Conservation (phyloP, 2,113 vertebrate species). For the Anhinga anhinga region DNA sequence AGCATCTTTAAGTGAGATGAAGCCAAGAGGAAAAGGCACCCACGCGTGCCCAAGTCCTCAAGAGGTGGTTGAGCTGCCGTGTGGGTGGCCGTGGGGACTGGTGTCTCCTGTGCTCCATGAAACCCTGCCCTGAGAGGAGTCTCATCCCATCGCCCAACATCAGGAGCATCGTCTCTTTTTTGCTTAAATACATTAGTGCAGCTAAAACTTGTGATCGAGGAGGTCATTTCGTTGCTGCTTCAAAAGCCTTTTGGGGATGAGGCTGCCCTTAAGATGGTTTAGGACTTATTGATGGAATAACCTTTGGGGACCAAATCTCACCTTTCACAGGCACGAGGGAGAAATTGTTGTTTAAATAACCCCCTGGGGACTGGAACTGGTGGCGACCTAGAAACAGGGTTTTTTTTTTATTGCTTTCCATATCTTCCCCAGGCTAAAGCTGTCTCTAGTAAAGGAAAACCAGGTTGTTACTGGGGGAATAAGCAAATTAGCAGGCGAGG, state of each 20-base stretch:
- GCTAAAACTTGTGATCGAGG: neutral
- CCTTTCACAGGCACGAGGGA: slow-evolving; percentile 36
- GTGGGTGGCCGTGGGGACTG: neutral
- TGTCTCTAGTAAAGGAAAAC: slow-evolving; percentile 21
- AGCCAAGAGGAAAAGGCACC: neutral
- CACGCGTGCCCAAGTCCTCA: neutral
- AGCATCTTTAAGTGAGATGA: neutral
- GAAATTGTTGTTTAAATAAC: slow-evolving; percentile 68
- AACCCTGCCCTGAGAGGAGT: neutral
- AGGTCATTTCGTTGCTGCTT: neutral
- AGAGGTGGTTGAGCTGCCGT: neutral
- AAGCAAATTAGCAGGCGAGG: neutral
- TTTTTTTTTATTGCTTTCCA: slow-evolving; percentile 68
- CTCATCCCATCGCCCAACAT: neutral
- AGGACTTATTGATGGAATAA: slow-evolving; percentile 69
- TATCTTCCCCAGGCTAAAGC: slow-evolving; percentile 47
- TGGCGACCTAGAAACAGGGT: slow-evolving; percentile 73
- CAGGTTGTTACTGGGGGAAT: slow-evolving; percentile 16
- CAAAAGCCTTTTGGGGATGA: neutral
- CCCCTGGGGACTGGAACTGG: slow-evolving; percentile 49
- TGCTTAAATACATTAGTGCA: neutral
- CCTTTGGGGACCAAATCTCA: slow-evolving; percentile 61
- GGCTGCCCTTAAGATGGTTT: slow-evolving; percentile 23
- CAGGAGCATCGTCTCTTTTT: neutral
- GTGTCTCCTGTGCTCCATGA: accelerated